These are phyloP conservation scores for Enoplosus armatus DNA, from an alignment of 2,797 vertebrate genomes.

Conservation along the genomic window DNA sequence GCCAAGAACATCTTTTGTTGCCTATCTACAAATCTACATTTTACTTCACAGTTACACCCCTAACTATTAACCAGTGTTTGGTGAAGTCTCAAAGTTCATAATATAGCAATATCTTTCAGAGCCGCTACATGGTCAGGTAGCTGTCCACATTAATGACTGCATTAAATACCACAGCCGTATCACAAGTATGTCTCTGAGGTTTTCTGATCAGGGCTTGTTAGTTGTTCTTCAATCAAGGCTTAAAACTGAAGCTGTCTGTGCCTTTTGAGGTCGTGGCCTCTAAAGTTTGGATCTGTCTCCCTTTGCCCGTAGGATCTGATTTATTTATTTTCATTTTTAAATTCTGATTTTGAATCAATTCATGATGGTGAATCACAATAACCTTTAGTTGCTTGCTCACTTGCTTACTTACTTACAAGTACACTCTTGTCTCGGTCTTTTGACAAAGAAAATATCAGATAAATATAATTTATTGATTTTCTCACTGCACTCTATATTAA, in stretches of 20 bases:
- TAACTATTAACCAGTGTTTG: neutral
- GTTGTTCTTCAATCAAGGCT: neutral
- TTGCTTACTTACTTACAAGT: too few relatives aligned
- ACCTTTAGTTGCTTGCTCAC: neutral
- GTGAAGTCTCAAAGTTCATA: too few relatives aligned
- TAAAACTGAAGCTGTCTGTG: neutral
- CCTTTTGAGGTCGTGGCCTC: neutral
- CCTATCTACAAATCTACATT: neutral
- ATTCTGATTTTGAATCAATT: neutral
- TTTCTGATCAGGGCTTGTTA: neutral
- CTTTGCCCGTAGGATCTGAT: neutral
- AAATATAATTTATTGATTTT: neutral
- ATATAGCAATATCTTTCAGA: neutral
- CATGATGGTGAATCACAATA: too few relatives aligned
- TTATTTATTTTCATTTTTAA: neutral
- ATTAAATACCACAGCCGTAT: neutral
- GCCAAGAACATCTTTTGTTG: neutral
- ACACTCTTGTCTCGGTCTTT: neutral
- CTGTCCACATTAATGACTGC: neutral
- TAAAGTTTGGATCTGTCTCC: neutral
- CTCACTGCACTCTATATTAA: neutral
- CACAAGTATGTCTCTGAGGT: neutral
- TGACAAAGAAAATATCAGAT: neutral
- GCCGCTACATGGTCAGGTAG: too few relatives aligned
- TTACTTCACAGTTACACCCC: neutral